Base-by-base conservation (phyloP, 2,888 invertebrate species). In the Corythucha ciliata region DNA sequence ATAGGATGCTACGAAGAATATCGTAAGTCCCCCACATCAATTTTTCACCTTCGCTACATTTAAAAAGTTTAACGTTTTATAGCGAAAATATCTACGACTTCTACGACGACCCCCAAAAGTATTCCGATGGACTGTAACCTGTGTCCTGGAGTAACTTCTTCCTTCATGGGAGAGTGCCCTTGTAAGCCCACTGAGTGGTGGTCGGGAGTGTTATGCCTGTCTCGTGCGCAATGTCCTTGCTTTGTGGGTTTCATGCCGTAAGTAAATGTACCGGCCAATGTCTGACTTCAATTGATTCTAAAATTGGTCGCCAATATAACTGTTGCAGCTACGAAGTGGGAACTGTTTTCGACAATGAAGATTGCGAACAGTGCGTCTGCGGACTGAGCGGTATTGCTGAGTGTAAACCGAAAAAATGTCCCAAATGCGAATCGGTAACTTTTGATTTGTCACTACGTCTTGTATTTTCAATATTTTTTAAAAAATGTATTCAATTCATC, bases 321-420 rank as follows among this genome's bases (percentile, higher is more conserved):
- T 7, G 4, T 33, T 33, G 49, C 46, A 57, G 57, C 4, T 59
- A 59, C 41, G 41, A 78, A 0, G 79, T 86, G 32, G 86, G 86
- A 0, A 74, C 78, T 0, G 70, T 74, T 12, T 88, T 79, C 65
- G 77, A 80, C 59, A 81, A 79, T 34, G 74, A 78, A 8, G 77
- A 81, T 57, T 91, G 91, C 64, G 77, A 81, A 57, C 78, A 83
- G 59, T 91, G 91, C 63, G 72, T 80, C 36, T 91, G 91, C 65
- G 77, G 80, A 57, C 64, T 88, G 29, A 82, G 83, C 21, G 89
- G 90, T 10, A 69, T 76, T 22, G 68, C 80, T 0, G 73, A 76
- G 59, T 91, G 91, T 64, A 72, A 73, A 34, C 77, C 79, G 2
- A 81, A 81, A 62, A 76, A 73, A 59, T 80, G 87, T 62, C 77